Conservation (phyloP, 30 jellyfish, hydroid and myxozoan genomes). For the Turritopsis dohrnii region DNA sequence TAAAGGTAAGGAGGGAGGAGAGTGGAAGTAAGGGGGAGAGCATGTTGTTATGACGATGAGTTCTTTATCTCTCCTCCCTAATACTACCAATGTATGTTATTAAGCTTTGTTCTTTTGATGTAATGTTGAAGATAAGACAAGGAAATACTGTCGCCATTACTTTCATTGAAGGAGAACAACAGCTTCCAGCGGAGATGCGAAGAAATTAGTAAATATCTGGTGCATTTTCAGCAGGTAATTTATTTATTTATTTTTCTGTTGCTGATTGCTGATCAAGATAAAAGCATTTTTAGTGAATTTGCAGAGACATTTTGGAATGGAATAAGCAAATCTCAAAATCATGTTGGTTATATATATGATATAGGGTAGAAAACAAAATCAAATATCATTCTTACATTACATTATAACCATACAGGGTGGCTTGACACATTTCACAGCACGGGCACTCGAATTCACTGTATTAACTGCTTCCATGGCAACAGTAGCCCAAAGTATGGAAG, state of each 20-base stretch:
- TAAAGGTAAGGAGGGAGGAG: no score
- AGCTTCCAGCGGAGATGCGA: not conserved
- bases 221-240: not conserved
- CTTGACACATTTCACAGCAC: constrained; percentile 47
- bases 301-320: no score
- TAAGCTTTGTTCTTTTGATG: no score
- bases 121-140: no score
- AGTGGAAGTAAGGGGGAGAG: no score
- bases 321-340: no score
- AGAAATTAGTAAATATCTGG: not conserved
- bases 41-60: no score
- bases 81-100: no score
- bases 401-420: constrained; percentile 41
- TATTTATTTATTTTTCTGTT: not conserved
- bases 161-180: not conserved
- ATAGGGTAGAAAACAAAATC: not conserved
- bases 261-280: no score
- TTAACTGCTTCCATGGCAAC: constrained; percentile 68
- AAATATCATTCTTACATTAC: no score
- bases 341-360: not conserved
- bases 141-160: not conserved
- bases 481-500: constrained; percentile 33
- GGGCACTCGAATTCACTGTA: constrained; percentile 60
- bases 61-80: no score
- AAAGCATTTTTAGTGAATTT: no score